Conservation (phyloP, 2,888 invertebrate genomes). For the Gastrophysa polygoni region DNA sequence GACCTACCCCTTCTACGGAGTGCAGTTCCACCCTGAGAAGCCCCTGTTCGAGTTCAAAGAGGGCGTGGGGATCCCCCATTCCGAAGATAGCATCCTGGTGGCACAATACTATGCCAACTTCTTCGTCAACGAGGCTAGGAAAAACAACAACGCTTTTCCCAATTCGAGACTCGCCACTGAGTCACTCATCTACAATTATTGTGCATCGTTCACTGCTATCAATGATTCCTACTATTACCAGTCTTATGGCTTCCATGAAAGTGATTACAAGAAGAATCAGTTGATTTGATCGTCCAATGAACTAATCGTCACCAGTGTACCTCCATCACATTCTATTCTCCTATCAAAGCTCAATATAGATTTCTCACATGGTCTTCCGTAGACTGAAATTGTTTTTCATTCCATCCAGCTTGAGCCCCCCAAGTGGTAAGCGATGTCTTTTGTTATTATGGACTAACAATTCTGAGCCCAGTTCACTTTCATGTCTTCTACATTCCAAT, state of each 20-base stretch:
- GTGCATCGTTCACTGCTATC: slow-evolving; percentile 65
- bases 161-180: slow-evolving; percentile 57
- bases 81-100: slow-evolving; percentile 65
- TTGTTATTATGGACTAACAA: too few species aligned
- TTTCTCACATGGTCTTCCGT: too few species aligned
- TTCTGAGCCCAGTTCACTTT: too few species aligned
- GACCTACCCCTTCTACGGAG: slow-evolving; percentile 76
- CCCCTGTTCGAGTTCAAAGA: slow-evolving; percentile 76
- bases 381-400: too few species aligned
- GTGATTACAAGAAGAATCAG: slow-evolving; percentile 35
- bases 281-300: not conserved
- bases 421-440: too few species aligned
- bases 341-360: too few species aligned
- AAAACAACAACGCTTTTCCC: slow-evolving; percentile 66
- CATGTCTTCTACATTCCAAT: too few species aligned
- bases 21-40: slow-evolving; percentile 93
- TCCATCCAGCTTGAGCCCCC: too few species aligned
- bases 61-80: slow-evolving; percentile 69
- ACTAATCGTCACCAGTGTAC: too few species aligned
- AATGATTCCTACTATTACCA: slow-evolving; percentile 65
- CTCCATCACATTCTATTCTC: too few species aligned
- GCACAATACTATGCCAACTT: slow-evolving; percentile 83
- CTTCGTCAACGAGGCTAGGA: slow-evolving; percentile 77
- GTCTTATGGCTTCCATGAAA: slow-evolving; percentile 70
- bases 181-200: slow-evolving; percentile 76